Evolutionary conservation across 2,888 invertebrate genomes (phyloP), one percentile per base, ranked within the genome.

Genomic region (Cheilosia vulpina): DNA sequence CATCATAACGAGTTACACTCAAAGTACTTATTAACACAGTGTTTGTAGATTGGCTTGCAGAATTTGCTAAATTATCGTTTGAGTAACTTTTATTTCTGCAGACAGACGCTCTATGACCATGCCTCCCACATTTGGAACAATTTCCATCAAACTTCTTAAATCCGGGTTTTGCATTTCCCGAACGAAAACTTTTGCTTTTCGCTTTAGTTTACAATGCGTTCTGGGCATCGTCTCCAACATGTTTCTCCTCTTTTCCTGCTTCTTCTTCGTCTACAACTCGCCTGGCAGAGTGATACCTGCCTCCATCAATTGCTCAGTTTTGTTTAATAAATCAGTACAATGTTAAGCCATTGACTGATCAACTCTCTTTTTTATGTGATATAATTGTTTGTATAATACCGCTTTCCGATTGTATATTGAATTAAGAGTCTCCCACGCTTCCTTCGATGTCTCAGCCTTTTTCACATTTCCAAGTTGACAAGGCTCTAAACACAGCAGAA

Each of bases 401-500:
- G 69, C 50, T 43, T 78, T 84, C 34, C 2, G 75, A 84, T 31
- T 34, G 19, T 58, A 52, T n/a, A 73, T 41, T 15, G 45, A 57
- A 9, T 78, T 73, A 27, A 84, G 45, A 15, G 27, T 58, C 7
- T 50, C 43, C 60, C 73, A 73, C 19, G 72, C 60, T 45, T 65
- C 58, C 15, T 21, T 43, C 15, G 62, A 78, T 9, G 57, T 65
- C 41, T 57, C 60, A 7, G 68, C 52, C n/a, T 68, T 78, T 43
- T 66, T 78, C 5, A 83, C 57, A 43, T 66, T 38, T 17, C 58
- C 24, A 21, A 82, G 27, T 60, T 82, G 76, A 27, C 7, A 60
- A 45, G 71, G 45, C 4, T 52, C 71, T 21, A 82, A 38, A 9
- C 58, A n/a, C 4, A 82, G 52, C n/a, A 71, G 27, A 11, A 81